phyloP scores from a whole-genome alignment of 1,140 invertebrate species.

The Megalopta genalis region DNA sequence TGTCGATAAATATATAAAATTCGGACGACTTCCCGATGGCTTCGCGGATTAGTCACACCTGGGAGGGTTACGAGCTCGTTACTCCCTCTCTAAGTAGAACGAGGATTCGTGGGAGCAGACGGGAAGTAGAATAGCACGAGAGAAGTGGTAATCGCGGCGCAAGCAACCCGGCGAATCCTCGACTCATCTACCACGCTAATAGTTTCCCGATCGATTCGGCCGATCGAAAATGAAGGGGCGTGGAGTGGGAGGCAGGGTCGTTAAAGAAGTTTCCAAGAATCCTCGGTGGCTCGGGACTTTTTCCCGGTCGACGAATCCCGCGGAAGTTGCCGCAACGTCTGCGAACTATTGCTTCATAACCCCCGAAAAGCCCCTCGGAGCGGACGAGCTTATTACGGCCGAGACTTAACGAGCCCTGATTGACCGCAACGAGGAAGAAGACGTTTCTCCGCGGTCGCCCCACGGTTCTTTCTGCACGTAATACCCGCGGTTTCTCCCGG shows the following conservation, averaged over 20 bases:
- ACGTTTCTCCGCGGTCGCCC: background rate
- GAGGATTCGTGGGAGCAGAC: background rate
- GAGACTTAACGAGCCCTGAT: conserved; percentile 46
- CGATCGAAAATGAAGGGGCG: conserved; percentile 58
- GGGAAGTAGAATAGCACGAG: background rate
- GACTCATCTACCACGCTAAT: conserved; percentile 37
- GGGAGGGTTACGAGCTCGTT: too few relatives aligned
- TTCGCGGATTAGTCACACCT: too few relatives aligned
- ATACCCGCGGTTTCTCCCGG: background rate
- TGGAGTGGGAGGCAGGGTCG: conserved; percentile 7
- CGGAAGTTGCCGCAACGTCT: conserved; percentile 33
- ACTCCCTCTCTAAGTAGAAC: too few relatives aligned
- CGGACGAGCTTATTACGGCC: conserved; percentile 42
- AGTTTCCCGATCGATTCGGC: conserved; percentile 52
- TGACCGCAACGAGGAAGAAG: conserved; percentile 15
- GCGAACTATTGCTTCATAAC: conserved; percentile 47
- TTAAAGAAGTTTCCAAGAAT: conserved; percentile 61
- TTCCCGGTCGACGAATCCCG: background rate
- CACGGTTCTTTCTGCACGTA: background rate
- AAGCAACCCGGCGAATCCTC: conserved; percentile 32
- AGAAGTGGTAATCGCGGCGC: conserved; percentile 39
- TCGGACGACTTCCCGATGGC: too few relatives aligned
- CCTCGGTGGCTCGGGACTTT: conserved; percentile 55
- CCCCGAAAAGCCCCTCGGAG: background rate
- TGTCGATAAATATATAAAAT: too few relatives aligned